Evolutionary conservation across 1,140 invertebrate genomes (phyloP), one percentile per base, ranked within the genome.

Genomic region (Temnothorax longispinosus): DNA sequence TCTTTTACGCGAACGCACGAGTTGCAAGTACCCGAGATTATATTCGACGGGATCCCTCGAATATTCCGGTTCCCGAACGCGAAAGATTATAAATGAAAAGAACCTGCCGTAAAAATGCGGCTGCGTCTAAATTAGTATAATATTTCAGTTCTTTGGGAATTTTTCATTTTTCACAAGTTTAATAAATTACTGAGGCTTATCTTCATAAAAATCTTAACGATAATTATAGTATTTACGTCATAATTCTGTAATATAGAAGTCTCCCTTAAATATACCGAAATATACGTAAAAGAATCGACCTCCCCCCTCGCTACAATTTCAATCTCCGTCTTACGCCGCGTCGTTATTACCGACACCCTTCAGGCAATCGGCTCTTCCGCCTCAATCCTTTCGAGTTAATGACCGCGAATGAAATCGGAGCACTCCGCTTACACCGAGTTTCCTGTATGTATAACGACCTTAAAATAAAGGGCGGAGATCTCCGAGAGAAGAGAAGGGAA

Each of bases 351-450:
- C 52, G 38, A 58, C 38, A 82, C 38, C 52, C 52, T 69, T 74
- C 38, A 27, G 52, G 52, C 41, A 56, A 50, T 72, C 27, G 52
- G 64, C 27, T 52, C 77, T 82, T 71, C 62, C 78, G 80, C 80
- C 27, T 72, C 80, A 82, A 60, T 56, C 67, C 77, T 32, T 82
- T 74, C 27, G 80, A 74, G 38, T 84, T 84, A 84, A 84, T 84
- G 80, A 84, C 41, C 69, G 47, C 54, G 67, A 84, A 47, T 50
- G 69, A 74, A 74, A 84, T 84, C 80, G 67, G 41, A 84, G 67
- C 27, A 41, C 13, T 54, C 64, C 77, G 80, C 52, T 74, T 74
- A 74, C 80, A 50, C 47, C 80, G 35, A 44, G 38, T 38, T 32
- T 27, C 50, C 41, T 56, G 80, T 74, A 50, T 13, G 50, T 60